Percentiles rank a stretch among this genome's conserved stretches.
These are phyloP conservation scores for Myopa tessellatipennis DNA, from an alignment of 2,888 invertebrate genomes.

Conservation along the genomic window DNA sequence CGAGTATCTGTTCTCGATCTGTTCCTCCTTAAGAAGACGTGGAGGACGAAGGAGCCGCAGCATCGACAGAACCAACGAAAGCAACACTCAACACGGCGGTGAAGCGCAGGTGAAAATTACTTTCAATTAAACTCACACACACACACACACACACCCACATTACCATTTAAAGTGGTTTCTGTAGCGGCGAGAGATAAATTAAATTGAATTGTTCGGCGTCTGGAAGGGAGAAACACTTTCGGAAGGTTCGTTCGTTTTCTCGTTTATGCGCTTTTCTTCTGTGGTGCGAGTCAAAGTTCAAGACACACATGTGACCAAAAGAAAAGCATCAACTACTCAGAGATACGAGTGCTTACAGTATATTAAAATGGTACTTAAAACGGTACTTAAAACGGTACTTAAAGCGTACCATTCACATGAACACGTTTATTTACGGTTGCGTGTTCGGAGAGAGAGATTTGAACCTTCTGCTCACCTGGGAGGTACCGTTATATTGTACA, in stretches of 20 bases:
- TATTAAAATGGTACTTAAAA: too few relatives aligned
- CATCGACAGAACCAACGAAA: not conserved
- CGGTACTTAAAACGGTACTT: too few relatives aligned
- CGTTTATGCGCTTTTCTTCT: conserved; percentile 40
- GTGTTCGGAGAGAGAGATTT: too few relatives aligned
- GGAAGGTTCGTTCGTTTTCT: not conserved
- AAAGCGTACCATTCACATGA: too few relatives aligned
- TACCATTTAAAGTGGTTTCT: conserved; percentile 29
- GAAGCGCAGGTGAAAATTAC: conserved; percentile 35
- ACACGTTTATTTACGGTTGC: too few relatives aligned
- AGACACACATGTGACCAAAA: too few relatives aligned
- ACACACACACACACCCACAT: conserved; percentile 21
- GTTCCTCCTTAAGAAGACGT: not conserved
- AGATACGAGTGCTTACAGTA: too few relatives aligned
- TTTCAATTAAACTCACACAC: conserved; percentile 24
- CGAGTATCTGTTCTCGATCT: not conserved
- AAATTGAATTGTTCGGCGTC: conserved; percentile 15
- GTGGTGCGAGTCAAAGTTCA: too few relatives aligned
- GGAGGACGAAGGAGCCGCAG: not conserved
- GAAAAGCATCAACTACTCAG: too few relatives aligned
- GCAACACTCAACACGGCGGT: not conserved
- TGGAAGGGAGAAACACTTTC: not conserved
- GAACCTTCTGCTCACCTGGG: too few relatives aligned
- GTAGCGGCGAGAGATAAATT: conserved; percentile 32
- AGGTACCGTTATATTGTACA: too few relatives aligned